These are phyloP conservation scores for Drosophila kurseongensis DNA, from an alignment of 1,140 invertebrate species.

Conservation along the genomic window DNA sequence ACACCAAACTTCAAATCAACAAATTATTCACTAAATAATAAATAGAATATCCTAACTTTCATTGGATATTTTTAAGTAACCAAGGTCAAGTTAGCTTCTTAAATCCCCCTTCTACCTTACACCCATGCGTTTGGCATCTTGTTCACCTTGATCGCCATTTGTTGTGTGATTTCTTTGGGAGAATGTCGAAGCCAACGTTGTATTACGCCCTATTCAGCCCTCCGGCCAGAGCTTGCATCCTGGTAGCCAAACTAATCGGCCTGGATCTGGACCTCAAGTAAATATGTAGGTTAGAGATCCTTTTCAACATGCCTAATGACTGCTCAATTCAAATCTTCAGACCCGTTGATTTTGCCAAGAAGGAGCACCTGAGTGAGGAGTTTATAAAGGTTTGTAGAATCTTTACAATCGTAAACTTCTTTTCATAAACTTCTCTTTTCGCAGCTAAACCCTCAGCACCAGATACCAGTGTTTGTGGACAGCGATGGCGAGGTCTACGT, in stretches of 20 bases:
- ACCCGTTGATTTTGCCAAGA: conserved; percentile 71
- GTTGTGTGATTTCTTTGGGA: conserved; percentile 15
- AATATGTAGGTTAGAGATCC: too few relatives aligned
- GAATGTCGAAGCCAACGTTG: conserved; percentile 74
- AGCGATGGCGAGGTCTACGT: conserved; percentile 87
- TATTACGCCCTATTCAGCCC: conserved; percentile 85
- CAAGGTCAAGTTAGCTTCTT: too few relatives aligned
- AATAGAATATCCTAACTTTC: too few relatives aligned
- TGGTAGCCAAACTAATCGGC: conserved; percentile 85
- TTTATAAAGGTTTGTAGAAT: conserved; percentile 60
- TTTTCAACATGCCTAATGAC: neutral
- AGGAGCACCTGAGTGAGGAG: conserved; percentile 69
- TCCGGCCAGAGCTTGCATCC: conserved; percentile 85
- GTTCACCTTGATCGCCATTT: conserved; percentile 32
- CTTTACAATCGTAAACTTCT: too few relatives aligned
- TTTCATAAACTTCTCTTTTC: conserved; percentile 2
- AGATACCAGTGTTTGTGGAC: conserved; percentile 88
- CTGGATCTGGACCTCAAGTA: conserved; percentile 84
- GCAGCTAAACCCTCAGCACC: conserved; percentile 88
- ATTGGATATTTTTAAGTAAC: too few relatives aligned
- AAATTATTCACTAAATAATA: too few relatives aligned
- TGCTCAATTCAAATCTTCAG: conserved; percentile 18
- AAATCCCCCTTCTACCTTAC: neutral
- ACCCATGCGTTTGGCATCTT: conserved; percentile 4
- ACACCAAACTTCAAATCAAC: too few relatives aligned